phyloP scores from a whole-genome alignment of 2,888 invertebrate species.

The Phrixothrix hirtus region DNA sequence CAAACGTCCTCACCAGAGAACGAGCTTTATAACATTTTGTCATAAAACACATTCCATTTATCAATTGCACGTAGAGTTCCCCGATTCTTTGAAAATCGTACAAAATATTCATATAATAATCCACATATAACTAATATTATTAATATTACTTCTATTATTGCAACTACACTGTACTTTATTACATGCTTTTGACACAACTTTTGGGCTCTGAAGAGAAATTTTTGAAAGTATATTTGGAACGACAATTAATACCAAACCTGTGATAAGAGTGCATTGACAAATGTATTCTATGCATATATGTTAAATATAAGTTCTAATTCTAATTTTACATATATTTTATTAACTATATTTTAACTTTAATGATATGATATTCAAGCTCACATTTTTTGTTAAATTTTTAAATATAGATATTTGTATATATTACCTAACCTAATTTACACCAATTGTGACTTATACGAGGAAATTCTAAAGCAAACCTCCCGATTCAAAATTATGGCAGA shows the following conservation, averaged over 20 bases:
- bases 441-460: slow-evolving; percentile 12
- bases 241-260: too few relatives aligned
- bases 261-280: slow-evolving; percentile 48
- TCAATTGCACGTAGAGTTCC: slow-evolving; percentile 40
- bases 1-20: slow-evolving; percentile 31
- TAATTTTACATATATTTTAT: slow-evolving; percentile 23
- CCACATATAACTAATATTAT: too few relatives aligned
- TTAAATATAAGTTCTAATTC: slow-evolving; percentile 19
- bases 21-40: slow-evolving; percentile 48
- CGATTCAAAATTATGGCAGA: slow-evolving; percentile 25
- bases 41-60: slow-evolving; percentile 51
- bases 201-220: too few relatives aligned
- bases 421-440: slow-evolving; percentile 37
- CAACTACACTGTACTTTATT: slow-evolving; percentile 15
- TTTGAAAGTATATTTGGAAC: too few relatives aligned
- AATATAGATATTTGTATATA: too few relatives aligned
- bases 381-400: slow-evolving; percentile 35
- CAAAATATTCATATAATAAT: slow-evolving; percentile 1
- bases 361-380: slow-evolving; percentile 51
- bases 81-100: slow-evolving; percentile 19
- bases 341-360: slow-evolving; percentile 38
- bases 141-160: slow-evolving; percentile 11
- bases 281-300: slow-evolving; percentile 32
- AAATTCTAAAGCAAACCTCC: slow-evolving; percentile 4
- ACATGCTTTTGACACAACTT: too few relatives aligned